These are phyloP conservation scores for Eumerus sabulonum DNA, from an alignment of 2,888 invertebrate species.

Conservation along the genomic window DNA sequence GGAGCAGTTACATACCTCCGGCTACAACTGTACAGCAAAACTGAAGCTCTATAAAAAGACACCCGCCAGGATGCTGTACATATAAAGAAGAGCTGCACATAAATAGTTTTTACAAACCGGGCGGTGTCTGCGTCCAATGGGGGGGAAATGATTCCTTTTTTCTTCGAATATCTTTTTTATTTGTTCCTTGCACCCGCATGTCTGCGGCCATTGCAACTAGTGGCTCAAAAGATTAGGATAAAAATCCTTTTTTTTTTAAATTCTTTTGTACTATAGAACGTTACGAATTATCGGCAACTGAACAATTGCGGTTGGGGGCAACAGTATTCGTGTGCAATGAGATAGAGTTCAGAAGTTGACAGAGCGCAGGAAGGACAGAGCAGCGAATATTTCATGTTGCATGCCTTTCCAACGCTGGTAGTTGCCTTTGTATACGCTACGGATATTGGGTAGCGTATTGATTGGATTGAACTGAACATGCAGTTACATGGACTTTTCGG, in stretches of 20 bases:
- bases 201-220: conserved; percentile 23
- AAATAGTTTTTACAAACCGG: conserved; percentile 31
- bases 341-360: too few relatives aligned
- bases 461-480: too few relatives aligned
- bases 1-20: too few relatives aligned
- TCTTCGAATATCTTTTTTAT: conserved; percentile 11
- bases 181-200: too few relatives aligned
- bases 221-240: conserved; percentile 53
- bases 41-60: conserved; percentile 30
- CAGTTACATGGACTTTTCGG: too few relatives aligned
- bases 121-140: conserved; percentile 28
- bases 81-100: conserved; percentile 24
- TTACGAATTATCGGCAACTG: not conserved
- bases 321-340: too few relatives aligned
- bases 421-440: too few relatives aligned
- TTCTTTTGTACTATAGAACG: not conserved
- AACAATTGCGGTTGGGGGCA: not conserved
- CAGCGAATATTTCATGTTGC: too few relatives aligned
- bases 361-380: too few relatives aligned
- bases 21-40: too few relatives aligned
- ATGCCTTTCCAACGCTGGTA: too few relatives aligned
- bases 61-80: conserved; percentile 21
- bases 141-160: conserved; percentile 5
- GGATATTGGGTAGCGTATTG: too few relatives aligned
- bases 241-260: not conserved